Percentiles rank a stretch among this genome's conserved stretches.
Evolutionary conservation across 1,140 invertebrate species (phyloP).

Genomic region (Atta colombica): DNA sequence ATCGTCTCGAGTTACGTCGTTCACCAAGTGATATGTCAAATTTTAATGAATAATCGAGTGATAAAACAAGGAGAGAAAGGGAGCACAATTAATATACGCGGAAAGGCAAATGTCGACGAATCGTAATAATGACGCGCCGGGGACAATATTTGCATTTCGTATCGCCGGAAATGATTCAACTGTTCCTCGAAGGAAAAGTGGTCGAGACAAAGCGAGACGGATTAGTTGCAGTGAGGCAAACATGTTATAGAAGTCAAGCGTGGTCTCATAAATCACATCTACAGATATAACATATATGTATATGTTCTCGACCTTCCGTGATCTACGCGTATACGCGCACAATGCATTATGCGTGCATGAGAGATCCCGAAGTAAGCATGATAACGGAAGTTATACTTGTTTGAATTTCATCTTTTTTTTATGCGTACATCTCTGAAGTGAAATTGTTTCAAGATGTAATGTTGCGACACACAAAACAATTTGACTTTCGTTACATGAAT

Average conservation of each 20-base stretch:
- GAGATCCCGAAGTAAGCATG: not conserved
- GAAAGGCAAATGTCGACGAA: constrained; percentile 8
- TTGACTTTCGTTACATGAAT: constrained; percentile 5
- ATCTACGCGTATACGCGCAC: constrained; percentile 18
- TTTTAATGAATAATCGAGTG: constrained; percentile 23
- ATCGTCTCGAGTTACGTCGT: constrained; percentile 12
- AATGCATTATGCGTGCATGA: not conserved
- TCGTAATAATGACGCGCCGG: not conserved
- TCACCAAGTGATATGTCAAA: not conserved
- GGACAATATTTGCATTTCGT: constrained; percentile 41
- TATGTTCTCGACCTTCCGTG: constrained; percentile 18
- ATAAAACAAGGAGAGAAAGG: not conserved
- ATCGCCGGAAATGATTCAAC: constrained; percentile 21
- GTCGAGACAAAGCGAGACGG: constrained; percentile 44
- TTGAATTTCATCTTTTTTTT: not conserved
- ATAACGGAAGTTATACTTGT: not conserved
- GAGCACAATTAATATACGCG: not conserved
- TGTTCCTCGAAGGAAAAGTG: constrained; percentile 54
- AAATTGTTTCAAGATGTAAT: not conserved
- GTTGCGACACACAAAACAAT: not conserved
- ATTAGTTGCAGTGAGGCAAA: constrained; percentile 50
- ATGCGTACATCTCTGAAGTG: not conserved
- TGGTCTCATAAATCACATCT: constrained; percentile 68
- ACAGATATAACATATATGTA: constrained; percentile 51
- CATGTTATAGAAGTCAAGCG: constrained; percentile 60